Evolutionary conservation across 2,113 vertebrate species (phyloP), one percentile per base, ranked within the genome.

Genomic region (Peromyscus leucopus): DNA sequence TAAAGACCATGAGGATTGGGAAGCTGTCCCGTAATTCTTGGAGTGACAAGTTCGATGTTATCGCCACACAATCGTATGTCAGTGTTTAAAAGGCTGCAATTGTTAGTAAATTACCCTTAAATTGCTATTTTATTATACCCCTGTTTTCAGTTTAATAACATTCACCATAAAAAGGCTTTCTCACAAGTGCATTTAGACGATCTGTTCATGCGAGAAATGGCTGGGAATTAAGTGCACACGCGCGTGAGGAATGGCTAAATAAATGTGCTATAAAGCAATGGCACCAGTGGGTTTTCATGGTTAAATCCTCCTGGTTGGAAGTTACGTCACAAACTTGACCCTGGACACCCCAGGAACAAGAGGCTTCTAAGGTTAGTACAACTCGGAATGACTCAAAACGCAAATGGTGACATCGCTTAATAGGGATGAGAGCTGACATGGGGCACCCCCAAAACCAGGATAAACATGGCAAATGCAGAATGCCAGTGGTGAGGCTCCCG

Each of bases 131-230:
- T 98, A 98, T 98, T 98, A 96, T 94, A 97, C 61, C 92, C 94
- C 97, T 97, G 93, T 95, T 98, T 98, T 98, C 97, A 91, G 75
- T 96, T 98, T 97, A 98, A 97, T 96, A 98, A 97, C 61, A 83
- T 97, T 97, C 97, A 90, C 96, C 82, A 96, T 92, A 90, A 98
- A 67, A 97, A 98, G 96, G 88, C 93, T 79, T 97, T 98, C 97
- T 98, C 96, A 97, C 90, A 98, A 98, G 93, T 96, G n/a, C 95
- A 97, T 98, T 97, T 97, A 98, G 96, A 96, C 96, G 91, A 97
- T 96, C 96, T 96, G n/a, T 87, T 97, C 92, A 94, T 89, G 94
- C 28, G 19, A 97, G 94, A 98, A 97, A 98, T 80, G 78, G 80
- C 87, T 89, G 46, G 39, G 85, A 97, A 96, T 95, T 84, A 98